phyloP scores from a whole-genome alignment of 2,113 vertebrate genomes.

The Sebastes schlegelii region DNA sequence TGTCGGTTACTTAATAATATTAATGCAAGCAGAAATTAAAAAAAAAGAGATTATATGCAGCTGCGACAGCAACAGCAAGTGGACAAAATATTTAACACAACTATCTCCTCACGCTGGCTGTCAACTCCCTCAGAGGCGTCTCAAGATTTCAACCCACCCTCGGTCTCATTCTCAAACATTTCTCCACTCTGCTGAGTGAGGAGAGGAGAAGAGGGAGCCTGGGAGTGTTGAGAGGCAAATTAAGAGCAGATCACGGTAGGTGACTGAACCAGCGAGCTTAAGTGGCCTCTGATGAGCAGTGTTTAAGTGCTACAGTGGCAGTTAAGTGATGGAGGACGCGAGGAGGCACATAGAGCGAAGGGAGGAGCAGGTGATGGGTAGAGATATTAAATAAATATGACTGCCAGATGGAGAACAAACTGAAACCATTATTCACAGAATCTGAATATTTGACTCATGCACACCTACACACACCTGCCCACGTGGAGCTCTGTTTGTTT shows the following conservation, averaged over 20 bases:
- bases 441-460: constrained; percentile 23
- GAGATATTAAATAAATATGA: constrained; percentile 68
- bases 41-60: neutral
- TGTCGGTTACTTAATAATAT: neutral
- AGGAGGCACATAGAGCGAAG: constrained; percentile 9
- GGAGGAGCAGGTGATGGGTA: constrained; percentile 6
- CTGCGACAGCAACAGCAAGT: constrained; percentile 7
- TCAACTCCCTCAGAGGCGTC: constrained; percentile 34
- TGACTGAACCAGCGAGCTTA: constrained; percentile 53
- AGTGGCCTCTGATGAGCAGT: constrained; percentile 73
- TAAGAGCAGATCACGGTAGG: constrained; percentile 70
- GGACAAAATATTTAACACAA: constrained; percentile 23
- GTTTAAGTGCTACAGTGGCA: constrained; percentile 73
- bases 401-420: constrained; percentile 61
- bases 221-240: constrained; percentile 48
- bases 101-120: constrained; percentile 9
- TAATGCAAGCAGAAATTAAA: neutral
- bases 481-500: constrained; percentile 16
- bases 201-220: constrained; percentile 23
- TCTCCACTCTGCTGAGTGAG: constrained; percentile 32
- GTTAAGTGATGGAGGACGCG: constrained; percentile 56
- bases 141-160: constrained; percentile 3
- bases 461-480: constrained; percentile 17
- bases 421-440: constrained; percentile 26
- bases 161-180: constrained; percentile 40